Evolutionary conservation across 2,888 invertebrate genomes (phyloP).

Genomic region (Scelioninae gen. 1): DNA sequence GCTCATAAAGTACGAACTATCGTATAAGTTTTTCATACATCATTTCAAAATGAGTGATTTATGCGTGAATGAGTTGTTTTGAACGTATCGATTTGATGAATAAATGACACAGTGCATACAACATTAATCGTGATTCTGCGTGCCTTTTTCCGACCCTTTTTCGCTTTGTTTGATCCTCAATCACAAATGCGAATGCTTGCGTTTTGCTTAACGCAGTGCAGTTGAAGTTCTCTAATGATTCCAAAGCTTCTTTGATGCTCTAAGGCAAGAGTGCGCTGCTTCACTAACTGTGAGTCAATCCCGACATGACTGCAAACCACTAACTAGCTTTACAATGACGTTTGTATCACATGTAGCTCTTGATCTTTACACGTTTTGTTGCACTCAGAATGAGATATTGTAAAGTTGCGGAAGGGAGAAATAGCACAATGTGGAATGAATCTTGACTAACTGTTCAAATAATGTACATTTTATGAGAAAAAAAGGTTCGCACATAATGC

Average conservation of each 20-base stretch:
- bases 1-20: conserved; percentile 6
- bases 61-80: conserved; percentile 24
- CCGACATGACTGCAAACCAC: conserved; percentile 72
- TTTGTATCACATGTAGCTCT: conserved; percentile 60
- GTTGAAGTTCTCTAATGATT: conserved; percentile 62
- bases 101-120: conserved; percentile 30
- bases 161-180: conserved; percentile 38
- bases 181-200: conserved; percentile 32
- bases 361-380: conserved; percentile 67
- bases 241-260: conserved; percentile 67
- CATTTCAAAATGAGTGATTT: conserved; percentile 27
- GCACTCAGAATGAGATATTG: conserved; percentile 31
- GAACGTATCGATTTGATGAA: conserved; percentile 38
- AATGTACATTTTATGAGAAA: too few species aligned
- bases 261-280: conserved; percentile 67
- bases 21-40: conserved; percentile 16
- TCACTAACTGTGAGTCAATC: conserved; percentile 76
- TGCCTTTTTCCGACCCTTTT: conserved; percentile 34
- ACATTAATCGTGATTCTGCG: conserved; percentile 11
- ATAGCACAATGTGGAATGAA: too few species aligned
- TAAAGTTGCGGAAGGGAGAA: conserved; percentile 15
- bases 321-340: conserved; percentile 74
- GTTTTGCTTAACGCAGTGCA: conserved; percentile 48
- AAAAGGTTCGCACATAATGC: too few species aligned
- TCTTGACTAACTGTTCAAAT: too few species aligned